phyloP scores from a whole-genome alignment of 2,797 vertebrate species.

The Holocentrus rufus region DNA sequence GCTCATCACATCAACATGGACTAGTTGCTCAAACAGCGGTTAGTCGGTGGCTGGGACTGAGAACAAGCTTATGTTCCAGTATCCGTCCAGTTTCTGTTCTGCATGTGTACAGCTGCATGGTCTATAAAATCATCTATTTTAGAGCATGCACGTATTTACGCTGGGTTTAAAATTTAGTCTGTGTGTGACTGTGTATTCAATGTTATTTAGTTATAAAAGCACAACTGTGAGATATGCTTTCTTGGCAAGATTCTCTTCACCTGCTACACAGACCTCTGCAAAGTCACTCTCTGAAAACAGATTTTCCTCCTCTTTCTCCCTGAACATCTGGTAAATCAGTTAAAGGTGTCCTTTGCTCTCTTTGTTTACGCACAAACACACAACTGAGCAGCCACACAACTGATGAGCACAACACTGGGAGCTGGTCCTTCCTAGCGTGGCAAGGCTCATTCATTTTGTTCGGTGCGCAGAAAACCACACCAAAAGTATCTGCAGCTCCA shows the following conservation, averaged over 20 bases:
- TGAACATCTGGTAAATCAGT: slow-evolving; percentile 79
- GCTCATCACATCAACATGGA: slow-evolving; percentile 66
- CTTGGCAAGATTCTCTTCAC: slow-evolving; percentile 73
- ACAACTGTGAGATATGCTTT: slow-evolving; percentile 64
- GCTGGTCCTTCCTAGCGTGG: slow-evolving; percentile 62
- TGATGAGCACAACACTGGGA: slow-evolving; percentile 71
- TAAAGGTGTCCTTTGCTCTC: slow-evolving; percentile 75
- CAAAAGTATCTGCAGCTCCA: slow-evolving; percentile 79
- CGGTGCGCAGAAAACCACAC: slow-evolving; percentile 74
- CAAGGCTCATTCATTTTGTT: slow-evolving; percentile 74
- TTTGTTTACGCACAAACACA: slow-evolving; percentile 80
- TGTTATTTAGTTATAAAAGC: slow-evolving; percentile 59
- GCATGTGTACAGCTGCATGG: slow-evolving; percentile 4
- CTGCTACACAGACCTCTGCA: slow-evolving; percentile 77
- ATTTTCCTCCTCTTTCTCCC: slow-evolving; percentile 62
- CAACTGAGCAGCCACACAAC: slow-evolving; percentile 72
- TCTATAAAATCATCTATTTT: slow-evolving; percentile 23
- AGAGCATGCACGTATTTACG: slow-evolving; percentile 14
- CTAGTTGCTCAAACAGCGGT: slow-evolving; percentile 64
- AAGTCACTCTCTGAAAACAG: slow-evolving; percentile 70
- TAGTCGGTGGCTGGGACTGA: slow-evolving; percentile 40
- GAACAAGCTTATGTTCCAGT: slow-evolving; percentile 42
- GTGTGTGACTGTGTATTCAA: slow-evolving; percentile 37
- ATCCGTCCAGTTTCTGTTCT: slow-evolving; percentile 28
- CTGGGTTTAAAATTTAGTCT: slow-evolving; percentile 29